phyloP scores from a whole-genome alignment of 2,888 invertebrate species.

The Tyria jacobaeae region DNA sequence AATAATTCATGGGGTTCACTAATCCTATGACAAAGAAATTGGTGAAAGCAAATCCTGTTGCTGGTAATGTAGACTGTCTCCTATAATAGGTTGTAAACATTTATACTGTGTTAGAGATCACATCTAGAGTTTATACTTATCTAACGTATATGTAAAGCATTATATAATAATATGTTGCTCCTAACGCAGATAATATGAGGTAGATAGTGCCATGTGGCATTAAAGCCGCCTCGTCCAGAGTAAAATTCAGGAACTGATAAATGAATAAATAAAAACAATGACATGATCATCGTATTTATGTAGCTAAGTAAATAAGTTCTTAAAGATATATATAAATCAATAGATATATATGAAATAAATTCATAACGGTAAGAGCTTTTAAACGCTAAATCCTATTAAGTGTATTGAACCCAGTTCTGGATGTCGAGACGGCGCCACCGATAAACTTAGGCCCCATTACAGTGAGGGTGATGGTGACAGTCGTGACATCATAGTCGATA shows the following conservation, averaged over 20 bases:
- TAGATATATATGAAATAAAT: no score
- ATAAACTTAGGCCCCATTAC: constrained; percentile 44
- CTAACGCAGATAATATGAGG: not conserved
- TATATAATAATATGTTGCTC: not conserved
- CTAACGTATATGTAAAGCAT: not conserved
- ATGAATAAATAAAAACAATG: not conserved
- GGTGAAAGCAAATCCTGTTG: no score
- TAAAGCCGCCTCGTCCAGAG: no score
- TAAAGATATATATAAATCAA: no score
- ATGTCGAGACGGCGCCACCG: constrained; percentile 57
- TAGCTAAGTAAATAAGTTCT: not conserved
- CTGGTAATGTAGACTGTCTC: no score
- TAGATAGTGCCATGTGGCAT: no score
- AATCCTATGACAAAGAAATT: no score
- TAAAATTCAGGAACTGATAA: no score
- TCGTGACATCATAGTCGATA: constrained; percentile 39
- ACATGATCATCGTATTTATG: not conserved
- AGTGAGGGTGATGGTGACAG: constrained; percentile 38
- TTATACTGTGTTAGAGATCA: no score
- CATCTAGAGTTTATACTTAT: no score
- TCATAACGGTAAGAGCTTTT: not conserved
- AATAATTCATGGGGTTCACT: no score
- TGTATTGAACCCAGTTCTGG: constrained; percentile 32
- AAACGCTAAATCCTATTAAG: constrained; percentile 13
- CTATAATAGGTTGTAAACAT: not conserved